Evolutionary conservation across 2,888 invertebrate species (phyloP).

Genomic region (Ceriagrion tenellum): DNA sequence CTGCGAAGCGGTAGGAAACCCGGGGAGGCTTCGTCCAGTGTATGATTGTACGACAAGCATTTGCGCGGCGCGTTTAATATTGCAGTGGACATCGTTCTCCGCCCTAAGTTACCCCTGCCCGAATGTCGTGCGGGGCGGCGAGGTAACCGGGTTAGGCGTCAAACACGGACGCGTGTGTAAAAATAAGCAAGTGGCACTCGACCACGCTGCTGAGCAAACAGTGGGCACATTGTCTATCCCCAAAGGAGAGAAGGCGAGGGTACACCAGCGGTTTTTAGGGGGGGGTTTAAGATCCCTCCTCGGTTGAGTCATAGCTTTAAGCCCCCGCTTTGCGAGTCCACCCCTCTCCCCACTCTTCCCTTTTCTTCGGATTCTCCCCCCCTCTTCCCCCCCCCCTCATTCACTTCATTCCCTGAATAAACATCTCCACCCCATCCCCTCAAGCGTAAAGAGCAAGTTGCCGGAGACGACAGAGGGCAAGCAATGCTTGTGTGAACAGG

Average conservation of each 20-base stretch:
- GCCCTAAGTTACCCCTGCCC: background rate
- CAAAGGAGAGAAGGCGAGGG: background rate
- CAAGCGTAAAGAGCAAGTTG: background rate
- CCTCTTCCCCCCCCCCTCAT: too few species aligned
- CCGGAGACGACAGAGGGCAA: background rate
- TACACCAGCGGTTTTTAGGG: background rate
- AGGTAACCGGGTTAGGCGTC: background rate
- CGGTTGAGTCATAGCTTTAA: conserved; percentile 22
- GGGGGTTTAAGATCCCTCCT: background rate
- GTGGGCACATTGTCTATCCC: background rate
- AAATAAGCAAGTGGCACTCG: conserved; percentile 13
- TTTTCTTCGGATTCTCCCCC: too few species aligned
- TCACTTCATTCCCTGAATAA: conserved; percentile 28
- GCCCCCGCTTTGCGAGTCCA: background rate
- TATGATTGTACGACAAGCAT: background rate
- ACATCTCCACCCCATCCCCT: background rate
- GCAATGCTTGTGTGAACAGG: background rate
- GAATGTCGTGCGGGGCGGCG: background rate
- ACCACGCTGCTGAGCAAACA: background rate
- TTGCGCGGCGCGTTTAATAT: background rate
- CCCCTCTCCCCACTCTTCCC: background rate
- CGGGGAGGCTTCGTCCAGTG: too few species aligned
- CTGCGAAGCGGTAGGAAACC: too few species aligned
- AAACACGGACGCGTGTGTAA: background rate
- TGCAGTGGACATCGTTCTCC: background rate